phyloP scores from a whole-genome alignment of 2,888 invertebrate genomes.

The Rosalia funebris region DNA sequence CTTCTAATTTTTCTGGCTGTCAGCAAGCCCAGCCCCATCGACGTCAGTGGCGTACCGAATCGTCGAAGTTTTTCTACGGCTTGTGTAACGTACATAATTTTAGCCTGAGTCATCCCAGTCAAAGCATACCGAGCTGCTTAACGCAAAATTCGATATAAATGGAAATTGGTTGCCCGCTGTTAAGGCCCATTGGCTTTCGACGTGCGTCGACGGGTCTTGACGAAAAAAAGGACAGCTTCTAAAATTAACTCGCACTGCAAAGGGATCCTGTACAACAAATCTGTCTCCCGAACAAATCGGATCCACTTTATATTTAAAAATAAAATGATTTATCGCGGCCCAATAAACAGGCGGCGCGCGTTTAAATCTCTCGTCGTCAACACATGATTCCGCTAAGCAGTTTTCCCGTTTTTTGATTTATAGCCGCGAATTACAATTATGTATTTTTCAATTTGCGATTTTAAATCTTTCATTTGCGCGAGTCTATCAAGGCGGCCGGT shows the following conservation, averaged over 20 bases:
- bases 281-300: conserved; percentile 7
- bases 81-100: no score
- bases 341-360: conserved; percentile 6
- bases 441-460: no score
- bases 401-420: conserved; percentile 18
- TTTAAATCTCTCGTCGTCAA: conserved; percentile 16
- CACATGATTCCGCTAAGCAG: conserved; percentile 14
- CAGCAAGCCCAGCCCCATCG: no score
- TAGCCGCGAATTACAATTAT: not conserved
- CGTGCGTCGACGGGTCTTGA: no score
- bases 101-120: not conserved
- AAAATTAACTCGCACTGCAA: not conserved
- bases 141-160: conserved; percentile 29
- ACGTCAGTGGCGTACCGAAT: no score
- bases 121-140: no score
- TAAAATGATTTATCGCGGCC: conserved; percentile 10
- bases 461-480: no score
- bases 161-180: conserved; percentile 31
- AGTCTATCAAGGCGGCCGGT: no score
- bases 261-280: not conserved
- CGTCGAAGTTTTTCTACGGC: no score
- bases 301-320: conserved; percentile 18
- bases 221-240: no score
- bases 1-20: no score
- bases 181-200: conserved; percentile 4